These are phyloP conservation scores for Odontocerum albicorne DNA, from an alignment of 2,888 invertebrate genomes.

Conservation along the genomic window DNA sequence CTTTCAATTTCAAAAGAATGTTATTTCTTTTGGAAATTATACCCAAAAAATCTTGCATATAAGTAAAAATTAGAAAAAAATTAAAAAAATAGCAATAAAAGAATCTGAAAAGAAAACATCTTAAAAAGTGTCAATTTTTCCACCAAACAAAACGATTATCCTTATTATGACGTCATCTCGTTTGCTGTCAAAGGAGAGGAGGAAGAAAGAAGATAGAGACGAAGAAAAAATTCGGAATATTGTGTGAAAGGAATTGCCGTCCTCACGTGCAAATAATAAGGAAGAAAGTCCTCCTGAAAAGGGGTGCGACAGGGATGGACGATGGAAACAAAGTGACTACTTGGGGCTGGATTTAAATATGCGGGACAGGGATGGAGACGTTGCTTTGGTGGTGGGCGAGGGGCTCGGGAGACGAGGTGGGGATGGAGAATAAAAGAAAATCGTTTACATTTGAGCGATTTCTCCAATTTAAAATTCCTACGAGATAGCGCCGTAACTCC, in stretches of 20 bases:
- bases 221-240: slow-evolving; percentile 18
- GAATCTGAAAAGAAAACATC: not conserved
- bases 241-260: slow-evolving; percentile 31
- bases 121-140: slow-evolving; percentile 21
- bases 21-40: not conserved
- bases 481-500: slow-evolving; percentile 38
- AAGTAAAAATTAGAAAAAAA: no score
- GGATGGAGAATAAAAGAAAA: slow-evolving; percentile 56
- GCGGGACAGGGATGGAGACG: slow-evolving; percentile 58
- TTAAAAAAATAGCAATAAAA: not conserved
- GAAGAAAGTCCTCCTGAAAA: slow-evolving; percentile 24
- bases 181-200: slow-evolving; percentile 3
- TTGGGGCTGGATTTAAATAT: slow-evolving; percentile 27
- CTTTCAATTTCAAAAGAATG: no score
- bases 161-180: slow-evolving; percentile 23
- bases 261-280: slow-evolving; percentile 33
- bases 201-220: slow-evolving; percentile 6
- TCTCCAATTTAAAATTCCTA: slow-evolving; percentile 64
- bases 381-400: no score
- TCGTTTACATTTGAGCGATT: slow-evolving; percentile 64
- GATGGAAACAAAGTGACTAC: slow-evolving; percentile 24
- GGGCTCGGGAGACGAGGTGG: no score
- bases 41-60: no score
- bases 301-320: slow-evolving; percentile 26
- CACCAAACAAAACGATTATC: slow-evolving; percentile 24